phyloP scores from a whole-genome alignment of 2,113 vertebrate species.

The Centropus unirufus region DNA sequence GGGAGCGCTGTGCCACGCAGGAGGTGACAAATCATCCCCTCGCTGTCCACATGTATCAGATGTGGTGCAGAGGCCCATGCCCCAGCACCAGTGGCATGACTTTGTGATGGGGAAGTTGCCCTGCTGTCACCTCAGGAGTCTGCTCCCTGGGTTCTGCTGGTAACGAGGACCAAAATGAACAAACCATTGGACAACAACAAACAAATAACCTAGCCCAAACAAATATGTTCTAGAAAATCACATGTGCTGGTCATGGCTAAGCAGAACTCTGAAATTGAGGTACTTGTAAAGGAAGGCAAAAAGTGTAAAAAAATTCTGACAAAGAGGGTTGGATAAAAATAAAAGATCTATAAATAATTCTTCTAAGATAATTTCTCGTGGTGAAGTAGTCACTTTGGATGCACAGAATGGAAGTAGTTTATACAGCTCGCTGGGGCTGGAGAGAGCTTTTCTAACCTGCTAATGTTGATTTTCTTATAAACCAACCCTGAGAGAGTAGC shows the following conservation, averaged over 20 bases:
- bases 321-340: background rate
- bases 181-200: background rate
- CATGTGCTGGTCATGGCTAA: rapidly evolving
- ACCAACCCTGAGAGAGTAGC: background rate
- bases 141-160: background rate
- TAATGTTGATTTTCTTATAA: background rate
- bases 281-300: background rate
- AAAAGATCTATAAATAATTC: background rate
- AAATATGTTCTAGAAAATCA: background rate
- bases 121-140: background rate
- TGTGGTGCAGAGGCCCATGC: rapidly evolving
- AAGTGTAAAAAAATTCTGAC: background rate
- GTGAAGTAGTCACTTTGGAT: background rate
- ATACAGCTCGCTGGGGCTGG: background rate
- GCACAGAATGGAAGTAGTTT: background rate
- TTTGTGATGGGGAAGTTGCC: background rate
- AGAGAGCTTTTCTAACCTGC: background rate
- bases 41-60: background rate
- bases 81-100: rapidly evolving
- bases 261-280: background rate
- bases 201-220: background rate
- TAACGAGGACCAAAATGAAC: background rate
- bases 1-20: background rate
- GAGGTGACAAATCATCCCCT: background rate
- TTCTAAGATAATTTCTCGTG: background rate